Evolutionary conservation across 2,797 vertebrate species (phyloP), one percentile per base, ranked within the genome.

Genomic region (Lerista edwardsae): DNA sequence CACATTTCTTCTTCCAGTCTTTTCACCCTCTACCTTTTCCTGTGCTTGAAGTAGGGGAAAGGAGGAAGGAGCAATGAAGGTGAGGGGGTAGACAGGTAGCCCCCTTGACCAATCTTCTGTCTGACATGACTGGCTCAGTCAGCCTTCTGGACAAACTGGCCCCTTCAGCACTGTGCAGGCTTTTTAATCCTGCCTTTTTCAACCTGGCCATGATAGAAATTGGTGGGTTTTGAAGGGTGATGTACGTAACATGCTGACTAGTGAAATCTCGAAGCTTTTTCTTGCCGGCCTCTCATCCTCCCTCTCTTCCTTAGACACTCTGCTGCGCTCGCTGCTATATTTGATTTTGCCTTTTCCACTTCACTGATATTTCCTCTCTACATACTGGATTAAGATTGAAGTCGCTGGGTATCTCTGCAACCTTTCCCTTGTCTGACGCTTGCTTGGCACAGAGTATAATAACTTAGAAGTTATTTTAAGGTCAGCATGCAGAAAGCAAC

Each of bases 341-440:
- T 59, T 88, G 79, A 73, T 73, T n/a, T 76, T 87, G 71, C 41
- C 65, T 83, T 93, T 90, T 89, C 84, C 47, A 78, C 75, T 84
- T 88, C 75, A 74, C 41, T 67, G 80, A 57, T 80, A 73, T 83
- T 75, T 83, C 39, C 81, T 75, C 72, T 75, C 81, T 67, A 75
- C 81, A 67, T 2, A 51, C 29, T 82, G 80, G 67, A 88, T 87
- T 62, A 89, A 75, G 88, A 86, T 0, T 85, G 77, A 90, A 86
- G 77, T 82, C 77, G 34, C 77, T 59, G 67, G 65, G 34, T 78
- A 82, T 10, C 77, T 80, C 77, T 80, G 75, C 85, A 86, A 85
- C 83, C 68, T 75, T 73, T 83, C 76, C 41, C 9, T 83, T 89
- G 80, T 75, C 77, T 87, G 82, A 47, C 57, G 41, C 51, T 80